Conservation (phyloP, 2,797 vertebrate genomes). For the Pseudochirops cupreus region DNA sequence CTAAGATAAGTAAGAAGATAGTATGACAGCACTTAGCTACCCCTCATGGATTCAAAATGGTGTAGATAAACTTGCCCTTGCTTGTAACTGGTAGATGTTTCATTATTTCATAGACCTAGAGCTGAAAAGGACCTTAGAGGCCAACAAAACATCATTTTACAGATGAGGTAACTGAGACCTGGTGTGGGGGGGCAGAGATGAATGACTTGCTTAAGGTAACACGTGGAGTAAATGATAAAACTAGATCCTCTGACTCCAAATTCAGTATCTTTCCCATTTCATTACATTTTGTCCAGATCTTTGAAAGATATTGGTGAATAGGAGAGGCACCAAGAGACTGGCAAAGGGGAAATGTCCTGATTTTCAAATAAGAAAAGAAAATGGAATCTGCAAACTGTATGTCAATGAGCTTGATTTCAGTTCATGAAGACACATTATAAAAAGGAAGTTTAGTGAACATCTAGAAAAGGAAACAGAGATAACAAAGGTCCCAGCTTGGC, state of each 20-base stretch:
- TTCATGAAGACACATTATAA: background rate
- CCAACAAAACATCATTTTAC: background rate
- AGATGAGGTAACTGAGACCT: background rate
- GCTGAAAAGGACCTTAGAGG: background rate
- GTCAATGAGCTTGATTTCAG: background rate
- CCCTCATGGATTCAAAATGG: background rate
- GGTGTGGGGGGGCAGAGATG: accelerated
- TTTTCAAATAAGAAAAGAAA: background rate
- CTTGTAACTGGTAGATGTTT: background rate
- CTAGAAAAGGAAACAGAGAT: no score
- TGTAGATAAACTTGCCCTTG: background rate
- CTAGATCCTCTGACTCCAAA: background rate
- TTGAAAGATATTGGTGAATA: background rate
- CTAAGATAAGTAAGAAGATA: background rate
- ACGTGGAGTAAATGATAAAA: background rate
- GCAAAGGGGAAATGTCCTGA: background rate
- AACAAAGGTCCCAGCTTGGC: no score
- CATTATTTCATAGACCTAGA: background rate
- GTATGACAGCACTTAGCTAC: background rate
- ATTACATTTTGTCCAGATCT: background rate
- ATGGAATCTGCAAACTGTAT: background rate
- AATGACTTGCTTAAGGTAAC: background rate
- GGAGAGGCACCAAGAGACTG: background rate
- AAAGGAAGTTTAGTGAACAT: no score
- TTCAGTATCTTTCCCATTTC: background rate